phyloP scores from a whole-genome alignment of 2,797 vertebrate species.

The Sebastes oblongus region DNA sequence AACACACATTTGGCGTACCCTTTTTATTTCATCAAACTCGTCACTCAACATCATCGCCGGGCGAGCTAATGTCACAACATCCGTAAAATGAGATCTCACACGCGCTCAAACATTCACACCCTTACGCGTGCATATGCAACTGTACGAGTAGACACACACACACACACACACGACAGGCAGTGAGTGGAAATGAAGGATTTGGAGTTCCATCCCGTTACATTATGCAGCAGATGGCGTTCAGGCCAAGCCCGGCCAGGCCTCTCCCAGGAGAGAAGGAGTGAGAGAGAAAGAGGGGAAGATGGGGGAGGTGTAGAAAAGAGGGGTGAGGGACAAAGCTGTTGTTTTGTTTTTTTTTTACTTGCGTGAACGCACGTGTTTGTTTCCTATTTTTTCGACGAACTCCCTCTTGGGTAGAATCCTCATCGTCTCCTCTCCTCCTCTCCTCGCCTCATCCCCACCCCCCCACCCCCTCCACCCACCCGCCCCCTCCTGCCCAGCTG shows the following conservation, averaged over 20 bases:
- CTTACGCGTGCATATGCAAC: conserved; percentile 61
- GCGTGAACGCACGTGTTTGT: conserved; percentile 64
- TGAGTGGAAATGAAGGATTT: conserved; percentile 87
- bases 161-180: conserved; percentile 77
- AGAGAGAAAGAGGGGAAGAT: conserved; percentile 68
- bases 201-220: conserved; percentile 86
- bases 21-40: conserved; percentile 49
- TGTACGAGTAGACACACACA: conserved; percentile 61
- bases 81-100: conserved; percentile 78
- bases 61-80: conserved; percentile 68
- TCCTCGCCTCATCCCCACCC: conserved; percentile 2
- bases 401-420: conserved; percentile 44
- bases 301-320: conserved; percentile 65
- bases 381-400: conserved; percentile 50
- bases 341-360: conserved; percentile 50
- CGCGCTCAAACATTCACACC: conserved; percentile 68
- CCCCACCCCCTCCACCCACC: background rate
- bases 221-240: conserved; percentile 87
- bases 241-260: conserved; percentile 83
- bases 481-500: conserved; percentile 69
- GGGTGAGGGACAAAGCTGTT: conserved; percentile 76
- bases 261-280: conserved; percentile 78
- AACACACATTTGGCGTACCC: conserved; percentile 28
- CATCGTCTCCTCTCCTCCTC: conserved; percentile 27
- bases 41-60: conserved; percentile 52